phyloP scores from a whole-genome alignment of 2,113 vertebrate species.

The Zosterops hypoxanthus region DNA sequence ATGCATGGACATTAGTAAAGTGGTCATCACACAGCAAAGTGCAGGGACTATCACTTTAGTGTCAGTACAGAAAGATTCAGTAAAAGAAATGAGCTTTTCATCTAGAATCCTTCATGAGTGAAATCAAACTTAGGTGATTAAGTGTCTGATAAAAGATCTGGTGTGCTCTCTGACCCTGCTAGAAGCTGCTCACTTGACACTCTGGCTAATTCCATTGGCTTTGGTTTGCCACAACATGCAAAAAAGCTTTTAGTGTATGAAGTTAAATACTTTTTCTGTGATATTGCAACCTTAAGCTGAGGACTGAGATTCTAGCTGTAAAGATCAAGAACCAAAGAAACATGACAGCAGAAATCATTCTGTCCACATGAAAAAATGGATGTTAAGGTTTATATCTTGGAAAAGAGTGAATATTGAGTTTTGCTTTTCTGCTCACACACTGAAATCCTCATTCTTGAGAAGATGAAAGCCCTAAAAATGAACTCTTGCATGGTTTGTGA shows the following conservation, averaged over 20 bases:
- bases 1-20: background rate
- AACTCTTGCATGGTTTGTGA: background rate
- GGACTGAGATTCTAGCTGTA: background rate
- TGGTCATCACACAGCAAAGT: background rate
- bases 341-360: background rate
- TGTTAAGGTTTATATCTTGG: background rate
- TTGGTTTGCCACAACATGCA: background rate
- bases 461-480: background rate
- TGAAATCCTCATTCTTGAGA: background rate
- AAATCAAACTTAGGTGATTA: background rate
- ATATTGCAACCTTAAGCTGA: background rate
- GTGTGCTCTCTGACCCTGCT: background rate
- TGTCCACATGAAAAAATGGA: background rate
- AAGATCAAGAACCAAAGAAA: background rate
- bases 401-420: background rate
- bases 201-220: background rate
- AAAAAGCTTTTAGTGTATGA: background rate
- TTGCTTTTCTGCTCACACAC: background rate
- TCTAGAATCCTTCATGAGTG: background rate
- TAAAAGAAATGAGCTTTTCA: background rate
- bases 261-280: background rate
- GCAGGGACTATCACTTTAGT: fast-evolving
- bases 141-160: background rate
- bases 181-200: background rate
- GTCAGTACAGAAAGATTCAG: background rate